These are phyloP conservation scores for Scomberomorus guttatus DNA, from an alignment of 2,797 vertebrate genomes.

Conservation along the genomic window DNA sequence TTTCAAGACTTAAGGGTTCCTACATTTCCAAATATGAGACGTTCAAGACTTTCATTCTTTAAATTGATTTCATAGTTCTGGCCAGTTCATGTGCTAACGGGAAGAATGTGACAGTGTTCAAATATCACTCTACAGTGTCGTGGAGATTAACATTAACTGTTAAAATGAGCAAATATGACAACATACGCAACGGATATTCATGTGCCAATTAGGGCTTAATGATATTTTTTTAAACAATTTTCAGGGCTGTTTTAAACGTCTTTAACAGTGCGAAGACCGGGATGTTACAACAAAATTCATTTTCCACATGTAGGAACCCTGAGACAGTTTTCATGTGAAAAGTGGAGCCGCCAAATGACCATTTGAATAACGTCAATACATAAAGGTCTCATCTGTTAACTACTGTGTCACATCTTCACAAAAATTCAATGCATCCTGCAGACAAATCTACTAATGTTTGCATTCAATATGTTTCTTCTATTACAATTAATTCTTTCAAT, in stretches of 20 bases:
- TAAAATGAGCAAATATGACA: conserved; percentile 1
- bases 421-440: conserved; percentile 69
- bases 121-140: background rate
- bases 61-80: conserved; percentile 13
- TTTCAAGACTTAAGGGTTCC: conserved; percentile 74
- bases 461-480: conserved; percentile 77
- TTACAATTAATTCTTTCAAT: conserved; percentile 84
- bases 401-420: conserved; percentile 79
- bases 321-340: conserved; percentile 71
- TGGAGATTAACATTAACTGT: conserved; percentile 15
- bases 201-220: conserved; percentile 4
- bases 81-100: conserved; percentile 20
- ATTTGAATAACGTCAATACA: conserved; percentile 66
- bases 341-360: conserved; percentile 57
- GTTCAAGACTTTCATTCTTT: conserved; percentile 11
- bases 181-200: conserved; percentile 10
- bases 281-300: conserved; percentile 24
- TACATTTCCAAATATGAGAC: conserved; percentile 52
- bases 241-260: conserved; percentile 1
- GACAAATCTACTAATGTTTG: conserved; percentile 70
- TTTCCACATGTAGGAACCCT: conserved; percentile 77
- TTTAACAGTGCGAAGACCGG: conserved; percentile 22
- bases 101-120: conserved; percentile 21
- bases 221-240: conserved; percentile 1
- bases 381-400: conserved; percentile 65